phyloP scores from a whole-genome alignment of 2,888 invertebrate genomes.

The Temnothorax ravouxi region DNA sequence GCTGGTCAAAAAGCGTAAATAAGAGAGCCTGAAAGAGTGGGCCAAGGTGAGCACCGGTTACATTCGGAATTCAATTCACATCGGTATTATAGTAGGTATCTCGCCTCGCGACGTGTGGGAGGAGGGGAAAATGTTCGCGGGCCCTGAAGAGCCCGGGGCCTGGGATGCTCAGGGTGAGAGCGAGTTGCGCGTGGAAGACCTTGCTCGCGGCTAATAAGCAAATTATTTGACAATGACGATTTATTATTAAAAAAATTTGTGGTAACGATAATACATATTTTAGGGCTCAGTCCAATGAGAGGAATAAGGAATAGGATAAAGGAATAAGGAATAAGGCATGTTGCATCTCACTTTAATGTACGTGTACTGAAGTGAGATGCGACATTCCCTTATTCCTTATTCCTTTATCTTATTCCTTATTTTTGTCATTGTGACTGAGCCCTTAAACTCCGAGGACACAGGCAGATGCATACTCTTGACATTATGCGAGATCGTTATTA shows the following conservation, averaged over 20 bases:
- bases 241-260: constrained; percentile 20
- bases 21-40: constrained; percentile 61
- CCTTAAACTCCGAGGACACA: not conserved
- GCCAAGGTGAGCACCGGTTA: constrained; percentile 70
- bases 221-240: not conserved
- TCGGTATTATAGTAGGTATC: not conserved
- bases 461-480: not conserved
- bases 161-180: not conserved
- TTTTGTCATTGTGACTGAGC: too few relatives aligned
- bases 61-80: constrained; percentile 69
- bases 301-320: too few relatives aligned
- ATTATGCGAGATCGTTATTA: not conserved
- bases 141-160: too few relatives aligned
- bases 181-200: not conserved
- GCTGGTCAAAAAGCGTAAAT: not conserved
- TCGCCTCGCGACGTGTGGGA: not conserved
- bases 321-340: too few relatives aligned
- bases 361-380: too few relatives aligned
- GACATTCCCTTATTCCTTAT: too few relatives aligned
- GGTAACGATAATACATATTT: constrained; percentile 10
- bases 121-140: too few relatives aligned
- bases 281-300: too few relatives aligned
- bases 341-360: too few relatives aligned
- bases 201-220: constrained; percentile 22
- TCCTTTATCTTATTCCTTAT: too few relatives aligned